phyloP scores from a whole-genome alignment of 1,140 invertebrate species.

The Charaxes varanes region DNA sequence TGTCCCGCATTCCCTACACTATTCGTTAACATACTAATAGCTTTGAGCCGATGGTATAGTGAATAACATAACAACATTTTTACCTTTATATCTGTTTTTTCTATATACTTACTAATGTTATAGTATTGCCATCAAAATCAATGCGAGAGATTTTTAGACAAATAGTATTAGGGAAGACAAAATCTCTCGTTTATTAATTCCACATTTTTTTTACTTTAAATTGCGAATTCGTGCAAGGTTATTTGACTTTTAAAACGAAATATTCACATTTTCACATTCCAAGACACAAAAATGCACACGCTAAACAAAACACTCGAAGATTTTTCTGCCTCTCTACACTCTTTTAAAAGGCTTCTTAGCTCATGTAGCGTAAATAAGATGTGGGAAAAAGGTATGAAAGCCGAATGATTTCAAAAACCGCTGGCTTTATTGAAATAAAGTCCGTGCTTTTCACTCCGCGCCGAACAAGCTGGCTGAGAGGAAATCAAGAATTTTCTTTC shows the following conservation, averaged over 20 bases:
- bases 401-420: not conserved
- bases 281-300: too few relatives aligned
- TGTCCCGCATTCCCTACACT: not conserved
- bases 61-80: not conserved
- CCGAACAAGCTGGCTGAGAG: too few relatives aligned
- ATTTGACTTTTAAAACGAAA: too few relatives aligned
- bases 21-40: conserved; percentile 1
- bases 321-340: not conserved
- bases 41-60: not conserved
- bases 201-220: too few relatives aligned
- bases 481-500: too few relatives aligned
- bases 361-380: conserved; percentile 1
- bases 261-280: too few relatives aligned
- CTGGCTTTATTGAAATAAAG: not conserved
- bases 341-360: not conserved
- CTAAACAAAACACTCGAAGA: not conserved
- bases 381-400: not conserved
- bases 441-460: conserved; percentile 1
- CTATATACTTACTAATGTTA: not conserved
- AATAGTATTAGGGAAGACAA: too few relatives aligned
- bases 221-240: too few relatives aligned
- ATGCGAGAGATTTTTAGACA: too few relatives aligned
- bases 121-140: too few relatives aligned
- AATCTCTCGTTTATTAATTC: too few relatives aligned
- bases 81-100: not conserved